Base-by-base conservation (phyloP, 2,888 invertebrate genomes). In the Acanthacorydalis orientalis region DNA sequence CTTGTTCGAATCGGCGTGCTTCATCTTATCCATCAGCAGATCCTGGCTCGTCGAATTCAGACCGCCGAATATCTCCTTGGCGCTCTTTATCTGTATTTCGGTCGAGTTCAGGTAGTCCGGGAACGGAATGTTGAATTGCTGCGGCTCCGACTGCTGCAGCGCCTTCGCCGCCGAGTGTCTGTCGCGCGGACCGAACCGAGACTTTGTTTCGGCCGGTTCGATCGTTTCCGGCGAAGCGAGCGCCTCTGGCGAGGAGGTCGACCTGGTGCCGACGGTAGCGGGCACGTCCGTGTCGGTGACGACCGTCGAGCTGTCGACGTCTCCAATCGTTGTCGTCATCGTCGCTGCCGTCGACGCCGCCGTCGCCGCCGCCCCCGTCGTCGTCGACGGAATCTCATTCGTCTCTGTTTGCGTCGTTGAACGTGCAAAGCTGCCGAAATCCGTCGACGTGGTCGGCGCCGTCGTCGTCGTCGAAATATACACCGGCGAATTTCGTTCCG, bases 1-100 rank as follows among this genome's bases (percentile, higher is more conserved):
- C 48, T 81, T 81, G 53, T 86, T 84, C 53, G 75, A 77, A 54
- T 80, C 80, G 0, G 86, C 86, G 59, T 84, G 82, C 57, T 82
- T 80, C 86, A 88, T 87, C 37, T 85, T 83, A 51, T 77, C 75
- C 72, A 85, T 77, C 47, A 88, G 68, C 53, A 83, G 82, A 50
- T 78, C 72, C 0, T 80, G 75, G 51, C 84, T 83, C 0, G 83
- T 78, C 9, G 80, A 79, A 56, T 87, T 86, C 51, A 86, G 69
- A 14, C 77, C 78, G 1, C 79, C 80, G 60, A 87, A 80, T 55
- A 87, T 78, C 63, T 83, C 77, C 56, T 84, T 80, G 1, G 86
- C 81, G 54, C 79, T 79, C 55, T 75, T 72, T 43, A 81, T 74
- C 49, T 76, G 73, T 37, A 78, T 76, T n/a, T 78, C 78, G 2